Percentiles rank a stretch among this genome's conserved stretches.
These are phyloP conservation scores for Paelopatides confundens DNA, from an alignment of 53 echinoderm and acorn worm genomes.

Conservation along the genomic window DNA sequence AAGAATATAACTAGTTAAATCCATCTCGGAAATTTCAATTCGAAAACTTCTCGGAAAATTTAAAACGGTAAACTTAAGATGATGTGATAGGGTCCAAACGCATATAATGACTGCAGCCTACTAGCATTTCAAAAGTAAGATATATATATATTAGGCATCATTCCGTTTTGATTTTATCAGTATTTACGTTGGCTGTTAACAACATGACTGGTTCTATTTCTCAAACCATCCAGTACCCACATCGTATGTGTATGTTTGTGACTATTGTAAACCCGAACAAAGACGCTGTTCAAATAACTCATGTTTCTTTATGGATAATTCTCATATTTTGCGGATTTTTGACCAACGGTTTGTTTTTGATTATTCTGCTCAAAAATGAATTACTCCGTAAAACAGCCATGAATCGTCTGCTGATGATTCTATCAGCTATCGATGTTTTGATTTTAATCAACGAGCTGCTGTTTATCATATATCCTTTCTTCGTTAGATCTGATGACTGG, in stretches of 20 bases:
- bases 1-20: no score
- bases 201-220: slow-evolving; percentile 1
- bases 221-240: slow-evolving; percentile 13
- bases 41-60: no score
- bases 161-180: no score
- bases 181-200: background rate
- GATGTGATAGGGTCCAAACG: no score
- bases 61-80: no score
- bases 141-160: no score
- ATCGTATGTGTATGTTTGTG: slow-evolving; percentile 19
- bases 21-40: no score
- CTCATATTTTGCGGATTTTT: slow-evolving; percentile 20
- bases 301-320: background rate
- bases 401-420: slow-evolving; percentile 20
- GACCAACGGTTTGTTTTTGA: background rate
- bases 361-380: background rate
- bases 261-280: background rate
- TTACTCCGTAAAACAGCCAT: background rate
- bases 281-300: background rate
- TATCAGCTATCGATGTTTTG: background rate
- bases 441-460: slow-evolving; percentile 12
- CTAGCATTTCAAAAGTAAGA: no score
- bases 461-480: background rate
- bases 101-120: no score
- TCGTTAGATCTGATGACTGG: background rate